Conservation (phyloP, 2,888 invertebrate genomes). For the Allacma fusca region DNA sequence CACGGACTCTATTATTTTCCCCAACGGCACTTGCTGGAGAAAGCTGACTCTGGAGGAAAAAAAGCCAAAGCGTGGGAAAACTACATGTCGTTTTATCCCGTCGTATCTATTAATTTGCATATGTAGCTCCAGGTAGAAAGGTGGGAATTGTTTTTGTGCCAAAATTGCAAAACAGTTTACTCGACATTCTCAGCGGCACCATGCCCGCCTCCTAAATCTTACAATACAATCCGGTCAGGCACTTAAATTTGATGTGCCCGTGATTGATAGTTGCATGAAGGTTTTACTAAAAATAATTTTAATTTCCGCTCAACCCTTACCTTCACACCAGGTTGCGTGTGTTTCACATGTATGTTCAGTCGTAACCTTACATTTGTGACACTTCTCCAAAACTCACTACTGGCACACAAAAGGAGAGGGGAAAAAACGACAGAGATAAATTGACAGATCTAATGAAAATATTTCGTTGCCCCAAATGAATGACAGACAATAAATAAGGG, state of each 20-base stretch:
- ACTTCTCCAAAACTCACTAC: not conserved
- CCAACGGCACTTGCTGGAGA: too few relatives aligned
- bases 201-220: too few relatives aligned
- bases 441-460: not conserved
- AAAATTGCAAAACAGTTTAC: not conserved
- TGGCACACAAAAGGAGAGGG: not conserved
- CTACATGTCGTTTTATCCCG: too few relatives aligned
- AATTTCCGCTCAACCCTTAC: not conserved
- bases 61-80: too few relatives aligned
- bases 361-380: too few relatives aligned
- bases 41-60: too few relatives aligned
- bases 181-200: not conserved
- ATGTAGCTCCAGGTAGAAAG: too few relatives aligned
- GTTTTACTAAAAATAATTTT: not conserved
- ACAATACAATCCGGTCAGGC: too few relatives aligned
- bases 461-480: not conserved
- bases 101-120: too few relatives aligned
- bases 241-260: not conserved
- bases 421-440: not conserved
- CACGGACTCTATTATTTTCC: too few relatives aligned
- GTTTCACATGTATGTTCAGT: not conserved
- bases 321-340: not conserved
- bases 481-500: not conserved
- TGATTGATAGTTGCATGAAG: not conserved
- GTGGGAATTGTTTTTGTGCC: not conserved